A percentile compares a stretch with the other conserved stretches of the same genome.
Evolutionary conservation across 2,797 vertebrate species (phyloP).

Genomic region (Lates japonicus): DNA sequence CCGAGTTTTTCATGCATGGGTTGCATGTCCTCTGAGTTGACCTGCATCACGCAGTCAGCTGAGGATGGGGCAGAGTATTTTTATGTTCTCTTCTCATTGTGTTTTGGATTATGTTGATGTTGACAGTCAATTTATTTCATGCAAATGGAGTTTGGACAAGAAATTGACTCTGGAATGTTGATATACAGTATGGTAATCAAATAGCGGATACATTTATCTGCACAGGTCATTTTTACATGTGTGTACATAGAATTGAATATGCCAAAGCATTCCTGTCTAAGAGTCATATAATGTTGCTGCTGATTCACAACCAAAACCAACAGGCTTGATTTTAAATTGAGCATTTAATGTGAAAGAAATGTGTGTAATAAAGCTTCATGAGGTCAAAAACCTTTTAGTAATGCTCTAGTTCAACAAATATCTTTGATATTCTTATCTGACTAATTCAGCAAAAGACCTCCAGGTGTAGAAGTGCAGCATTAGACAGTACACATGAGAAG

Average conservation of each 20-base stretch:
- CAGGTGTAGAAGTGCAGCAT: conserved; percentile 9
- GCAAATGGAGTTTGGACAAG: conserved; percentile 22
- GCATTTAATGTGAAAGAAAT: conserved; percentile 5
- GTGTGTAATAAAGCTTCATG: background rate
- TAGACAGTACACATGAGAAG: background rate
- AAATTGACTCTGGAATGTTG: conserved; percentile 15
- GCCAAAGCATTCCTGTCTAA: conserved; percentile 2
- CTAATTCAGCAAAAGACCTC: conserved; percentile 7
- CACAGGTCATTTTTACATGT: conserved; percentile 9
- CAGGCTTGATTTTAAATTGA: background rate
- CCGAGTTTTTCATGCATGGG: conserved; percentile 34
- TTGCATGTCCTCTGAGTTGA: conserved; percentile 27
- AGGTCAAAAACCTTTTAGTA: conserved; percentile 12
- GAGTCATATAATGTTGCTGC: background rate
- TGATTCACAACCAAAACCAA: conserved; percentile 14
- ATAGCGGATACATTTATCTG: background rate
- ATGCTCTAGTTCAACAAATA: background rate
- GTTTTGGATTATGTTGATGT: conserved; percentile 5
- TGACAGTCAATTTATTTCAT: conserved; percentile 31
- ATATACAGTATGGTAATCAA: background rate
- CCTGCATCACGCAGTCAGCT: conserved; percentile 21
- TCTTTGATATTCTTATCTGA: conserved; percentile 13
- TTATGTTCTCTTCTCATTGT: background rate
- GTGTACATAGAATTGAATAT: conserved; percentile 1
- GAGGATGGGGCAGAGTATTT: conserved; percentile 4